Evolutionary conservation across 2,888 invertebrate species (phyloP).

Genomic region (Ypsolopha sequella): DNA sequence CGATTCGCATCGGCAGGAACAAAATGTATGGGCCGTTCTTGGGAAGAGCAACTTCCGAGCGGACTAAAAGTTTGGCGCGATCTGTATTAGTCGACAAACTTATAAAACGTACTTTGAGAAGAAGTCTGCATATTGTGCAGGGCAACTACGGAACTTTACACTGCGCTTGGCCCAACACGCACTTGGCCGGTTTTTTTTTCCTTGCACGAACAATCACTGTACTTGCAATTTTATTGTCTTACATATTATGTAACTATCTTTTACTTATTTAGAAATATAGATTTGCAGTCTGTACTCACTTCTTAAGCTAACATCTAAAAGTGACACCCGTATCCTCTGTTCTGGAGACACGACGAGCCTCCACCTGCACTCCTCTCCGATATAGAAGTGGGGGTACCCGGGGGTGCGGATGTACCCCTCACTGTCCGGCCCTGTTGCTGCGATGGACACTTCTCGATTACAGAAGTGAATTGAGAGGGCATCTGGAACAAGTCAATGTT

Average conservation of each 20-base stretch:
- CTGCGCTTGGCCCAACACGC: too few species aligned
- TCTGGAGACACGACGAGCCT: constrained; percentile 71
- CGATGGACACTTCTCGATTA: constrained; percentile 57
- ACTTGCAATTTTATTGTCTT: not conserved
- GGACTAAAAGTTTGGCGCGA: too few species aligned
- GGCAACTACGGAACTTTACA: too few species aligned
- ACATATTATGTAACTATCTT: too few species aligned
- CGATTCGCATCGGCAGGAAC: too few species aligned
- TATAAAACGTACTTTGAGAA: too few species aligned
- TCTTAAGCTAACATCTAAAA: constrained; percentile 79
- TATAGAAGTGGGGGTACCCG: constrained; percentile 81
- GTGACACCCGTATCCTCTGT: constrained; percentile 73
- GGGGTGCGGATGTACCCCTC: constrained; percentile 79
- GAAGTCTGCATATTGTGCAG: too few species aligned
- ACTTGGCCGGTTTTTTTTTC: too few species aligned
- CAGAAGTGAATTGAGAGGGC: constrained; percentile 67
- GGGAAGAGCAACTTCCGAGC: too few species aligned
- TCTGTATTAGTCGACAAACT: too few species aligned
- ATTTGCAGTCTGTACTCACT: constrained; percentile 53
- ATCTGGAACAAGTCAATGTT: constrained; percentile 40
- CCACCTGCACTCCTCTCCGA: constrained; percentile 80
- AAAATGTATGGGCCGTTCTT: too few species aligned
- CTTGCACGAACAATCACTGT: too few species aligned
- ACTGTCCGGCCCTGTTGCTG: constrained; percentile 44
- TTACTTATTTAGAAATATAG: not conserved